Base-by-base conservation (phyloP, 2,797 vertebrate species). In the Staurois parvus region DNA sequence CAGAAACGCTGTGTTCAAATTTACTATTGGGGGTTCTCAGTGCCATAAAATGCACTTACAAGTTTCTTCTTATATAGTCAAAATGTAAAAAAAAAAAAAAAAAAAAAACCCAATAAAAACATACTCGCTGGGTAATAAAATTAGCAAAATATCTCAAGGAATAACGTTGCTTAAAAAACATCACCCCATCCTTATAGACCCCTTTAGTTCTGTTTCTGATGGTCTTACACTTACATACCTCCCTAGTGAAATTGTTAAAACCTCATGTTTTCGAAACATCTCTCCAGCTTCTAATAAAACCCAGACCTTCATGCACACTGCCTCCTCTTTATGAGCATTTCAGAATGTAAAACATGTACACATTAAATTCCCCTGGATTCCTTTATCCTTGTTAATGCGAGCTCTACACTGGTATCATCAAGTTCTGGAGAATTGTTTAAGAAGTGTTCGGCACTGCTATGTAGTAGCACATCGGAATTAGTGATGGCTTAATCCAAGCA, bases 361-460 rank as follows among this genome's bases (percentile, higher is more conserved):
- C 30, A 28, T 30, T 34, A 34, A 59, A 76, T 76, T 76, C 52
- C 29, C 69, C 37, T 37, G 12, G 21, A 72, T 72, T 59, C 48
- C 21, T 66, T 13, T 77, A 15, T 77, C 45, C 6, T 2, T n/a
- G 32, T 37, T 62, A 62, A 62, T 8, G 10, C 21, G 5, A n/a
- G 21, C 56, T 21, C 56, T 59, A 62, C 59, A n/a, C 19, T 62
- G 59, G 24, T n/a, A 62, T 62, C 59, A 26, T 62, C 24, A 4
- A n/a, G 59, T 26, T 62, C 59, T 21, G 21, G 4, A n/a, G 24
- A 10, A 62, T 62, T n/a, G 7, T 62, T 62, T 62, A 62, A 12
- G 59, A 62, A 1, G 24, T 62, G 59, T 62, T 62, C 59, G n/a
- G 1, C 19, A 26, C 24, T 62, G 59, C 21, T n/a, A 11, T n/a